Base-by-base conservation (phyloP, 2,113 vertebrate species). In the Elaphurus davidianus region DNA sequence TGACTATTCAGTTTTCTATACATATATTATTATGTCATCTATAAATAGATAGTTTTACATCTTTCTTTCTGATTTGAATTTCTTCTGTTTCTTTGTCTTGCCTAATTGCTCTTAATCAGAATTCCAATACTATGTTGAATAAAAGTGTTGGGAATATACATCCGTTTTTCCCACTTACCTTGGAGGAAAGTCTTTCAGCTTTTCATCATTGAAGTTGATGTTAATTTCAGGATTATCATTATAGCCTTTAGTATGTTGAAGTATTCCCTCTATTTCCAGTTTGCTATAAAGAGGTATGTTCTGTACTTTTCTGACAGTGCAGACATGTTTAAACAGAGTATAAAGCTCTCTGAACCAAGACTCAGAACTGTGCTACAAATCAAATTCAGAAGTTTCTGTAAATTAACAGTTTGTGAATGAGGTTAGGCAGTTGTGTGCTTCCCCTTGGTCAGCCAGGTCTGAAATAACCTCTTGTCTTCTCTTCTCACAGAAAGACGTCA, bases 241-340 rank as follows among this genome's bases (percentile, higher is more conserved):
- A 57, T 28, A 8, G 4, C n/a, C 25, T 82, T 83, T 84, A 84
- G 8, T 40, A 57, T 40, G 7, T 84, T 84, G 82, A 57, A 15
- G n/a, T 57, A 84, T 84, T 84, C 13, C 7, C 54, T 84, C 23
- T 40, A 6, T 84, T 57, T 10, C 7, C 14, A 84, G 82, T 28
- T 84, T 84, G 52, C n/a, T 84, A 50, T 33, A 81, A 9, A 59
- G 54, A 84, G 7, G 7, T 57, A 57, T 40, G 54, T 57, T 59
- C 14, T 85, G 27, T 40, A 83, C 2, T 40, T 25, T 33, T 27
- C 13, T 40, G 27, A 15, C 79, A 54, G 85, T 47, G 55, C 43
- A 90, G 91, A 87, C 52, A 36, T 8, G 52, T 98, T 96, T 98
- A 97, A 90, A 93, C n/a, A 40, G 19, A 62, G 50, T 92, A 59